A percentile compares a stretch with the other conserved stretches of the same genome.
Conservation (phyloP, 2,113 vertebrate genomes). For the Corythornis cristatus region DNA sequence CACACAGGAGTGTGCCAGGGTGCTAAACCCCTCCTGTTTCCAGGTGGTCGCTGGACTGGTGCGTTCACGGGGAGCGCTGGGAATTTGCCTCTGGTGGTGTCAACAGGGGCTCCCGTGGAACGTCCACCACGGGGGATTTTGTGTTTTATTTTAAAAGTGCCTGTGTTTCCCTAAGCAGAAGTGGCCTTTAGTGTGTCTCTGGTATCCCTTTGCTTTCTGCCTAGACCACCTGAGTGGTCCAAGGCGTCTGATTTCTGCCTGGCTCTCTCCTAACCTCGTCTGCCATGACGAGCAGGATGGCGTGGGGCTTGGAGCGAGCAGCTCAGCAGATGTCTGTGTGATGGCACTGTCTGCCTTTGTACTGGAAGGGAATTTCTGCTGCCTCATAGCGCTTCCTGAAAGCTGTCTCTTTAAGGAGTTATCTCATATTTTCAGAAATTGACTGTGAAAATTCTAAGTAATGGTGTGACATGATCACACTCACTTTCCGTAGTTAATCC, state of each 20-base stretch:
- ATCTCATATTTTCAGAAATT: slow-evolving; percentile 80
- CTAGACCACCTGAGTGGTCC: not conserved
- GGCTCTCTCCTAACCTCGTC: not conserved
- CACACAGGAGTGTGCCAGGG: not conserved
- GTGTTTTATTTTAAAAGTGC: not conserved
- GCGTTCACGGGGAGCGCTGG: not conserved
- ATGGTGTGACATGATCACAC: slow-evolving; percentile 84
- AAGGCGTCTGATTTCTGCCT: not conserved
- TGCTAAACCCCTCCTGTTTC: not conserved
- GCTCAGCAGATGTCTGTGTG: not conserved
- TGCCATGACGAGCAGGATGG: not conserved
- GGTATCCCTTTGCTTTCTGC: not conserved
- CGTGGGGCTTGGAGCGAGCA: not conserved
- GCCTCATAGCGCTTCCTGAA: slow-evolving; percentile 52
- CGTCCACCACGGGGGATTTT: not conserved
- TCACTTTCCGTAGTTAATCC: slow-evolving; percentile 88
- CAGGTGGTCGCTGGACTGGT: not conserved
- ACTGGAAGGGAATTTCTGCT: slow-evolving; percentile 46
- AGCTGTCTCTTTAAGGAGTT: slow-evolving; percentile 74
- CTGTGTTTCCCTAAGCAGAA: not conserved
- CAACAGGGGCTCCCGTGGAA: not conserved
- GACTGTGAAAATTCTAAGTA: slow-evolving; percentile 87
- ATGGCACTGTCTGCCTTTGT: slow-evolving; percentile 38
- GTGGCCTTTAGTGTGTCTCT: not conserved
- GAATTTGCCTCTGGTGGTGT: not conserved